Evolutionary conservation across 2,113 vertebrate species (phyloP), one percentile per base, ranked within the genome.

Genomic region (Cynocephalus volans): DNA sequence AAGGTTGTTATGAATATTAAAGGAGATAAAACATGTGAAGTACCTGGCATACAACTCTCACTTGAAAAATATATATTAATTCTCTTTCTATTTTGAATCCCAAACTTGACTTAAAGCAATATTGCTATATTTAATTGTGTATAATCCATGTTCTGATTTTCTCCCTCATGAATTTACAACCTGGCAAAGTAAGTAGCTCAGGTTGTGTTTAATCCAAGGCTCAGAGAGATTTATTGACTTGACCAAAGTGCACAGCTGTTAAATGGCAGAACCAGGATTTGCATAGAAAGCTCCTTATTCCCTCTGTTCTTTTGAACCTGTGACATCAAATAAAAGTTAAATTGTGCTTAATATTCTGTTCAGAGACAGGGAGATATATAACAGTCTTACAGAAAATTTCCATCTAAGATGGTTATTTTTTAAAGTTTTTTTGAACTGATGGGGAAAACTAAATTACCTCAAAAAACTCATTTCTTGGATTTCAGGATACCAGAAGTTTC

Each of bases 261-360:
- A 75, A 83, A 45, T 33, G 36, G 72, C 58, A 79, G 80, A 94
- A 65, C 18, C 58, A 88, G 52, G 54, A 79, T 91, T 93, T 96
- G 58, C 67, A 80, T 8, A 93, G 70, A 80, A 83, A 83, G 21
- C 36, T 83, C 26, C 7, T 90, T 72, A 21, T 28, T 87, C 23
- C 17, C 48, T 52, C 65, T 90, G 69, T 88, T 72, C 58, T 79
- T 95, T 76, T 80, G 54, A 97, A 94, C 17, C 52, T 23, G 2
- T 76, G 58, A 80, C 45, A 84, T 33, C 80, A 93, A 93, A 28
- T 84, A 48, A 95, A 90, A 96, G 31, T 50, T 86, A 82, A 77
- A 48, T 28, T 92, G 70, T 70, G 84, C 28, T 58, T 80, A 92
- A 62, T 88, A 69, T 87, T 90, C 26, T 92, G 1, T 62, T 93